Evolutionary conservation across 2,113 vertebrate genomes (phyloP), one percentile per base, ranked within the genome.

Genomic region (Alexandromys fortis): DNA sequence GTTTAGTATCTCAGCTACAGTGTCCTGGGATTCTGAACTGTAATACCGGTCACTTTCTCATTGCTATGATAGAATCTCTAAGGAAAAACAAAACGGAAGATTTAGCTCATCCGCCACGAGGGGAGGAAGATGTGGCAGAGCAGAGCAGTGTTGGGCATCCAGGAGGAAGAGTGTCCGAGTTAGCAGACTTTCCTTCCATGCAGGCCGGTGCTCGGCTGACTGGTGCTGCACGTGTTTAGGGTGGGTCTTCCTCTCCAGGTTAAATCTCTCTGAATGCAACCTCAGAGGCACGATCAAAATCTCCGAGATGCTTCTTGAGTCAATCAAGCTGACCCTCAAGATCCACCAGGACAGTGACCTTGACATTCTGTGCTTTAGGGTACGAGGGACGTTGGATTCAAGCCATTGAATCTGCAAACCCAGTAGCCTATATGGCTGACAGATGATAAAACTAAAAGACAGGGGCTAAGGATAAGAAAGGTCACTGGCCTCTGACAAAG

Each of bases 41-140:
- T 4, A 1, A 10, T 68, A 12, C 17, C 1, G 0, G n/a, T 33
- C n/a, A 75, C n/a, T 42, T 42, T 45, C n/a, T 21, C 8, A 4
- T 42, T 61, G 52, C 24, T 33, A 4, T 6, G 87, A 58, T 26
- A 45, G n/a, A 45, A 58, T n/a, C 58, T 21, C 52, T 35, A 9
- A 75, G 87, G 1, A 7, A 49, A 11, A 58, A n/a, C 70, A n/a
- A 11, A 30, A 14, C 19, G 3, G 35, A 17, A 38, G 22, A 28
- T 42, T 38, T 38, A 11, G 68, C 14, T 73, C 86, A 42, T 28
- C n/a, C 4, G 10, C 52, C 70, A 22, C 7, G 3, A 21, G 21
- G n/a, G 35, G 45, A 70, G 16, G 52, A 28, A 42, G 35, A 19
- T 30, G 28, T 45, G 35, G 26, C n/a, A 33, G n/a, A 45, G 22